phyloP scores from a whole-genome alignment of 2,888 invertebrate species.

The Drepanosiphum platanoidis region DNA sequence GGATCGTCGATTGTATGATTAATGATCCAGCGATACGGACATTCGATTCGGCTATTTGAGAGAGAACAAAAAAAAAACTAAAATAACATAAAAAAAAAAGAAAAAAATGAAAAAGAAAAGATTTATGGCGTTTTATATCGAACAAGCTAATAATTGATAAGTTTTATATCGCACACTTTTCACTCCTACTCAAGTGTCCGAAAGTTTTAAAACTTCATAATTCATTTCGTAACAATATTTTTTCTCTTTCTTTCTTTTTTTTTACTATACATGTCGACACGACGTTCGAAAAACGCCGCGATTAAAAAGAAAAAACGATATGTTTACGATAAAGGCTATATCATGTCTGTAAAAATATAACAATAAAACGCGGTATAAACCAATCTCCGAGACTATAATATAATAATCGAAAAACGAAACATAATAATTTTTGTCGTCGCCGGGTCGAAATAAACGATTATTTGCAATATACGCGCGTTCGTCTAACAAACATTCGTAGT shows the following conservation, averaged over 20 bases:
- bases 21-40: conserved; percentile 46
- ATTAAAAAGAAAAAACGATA: conserved; percentile 26
- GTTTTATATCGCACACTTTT: background rate
- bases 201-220: background rate
- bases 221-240: conserved; percentile 29
- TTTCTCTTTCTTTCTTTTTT: no score
- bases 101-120: conserved; percentile 18
- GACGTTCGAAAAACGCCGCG: conserved; percentile 19
- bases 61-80: background rate
- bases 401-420: no score
- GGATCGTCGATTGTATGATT: conserved; percentile 36
- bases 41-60: conserved; percentile 34
- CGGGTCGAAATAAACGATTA: no score
- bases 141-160: conserved; percentile 26
- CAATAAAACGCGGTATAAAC: no score
- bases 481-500: no score
- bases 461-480: no score
- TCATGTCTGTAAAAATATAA: background rate
- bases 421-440: no score
- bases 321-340: background rate
- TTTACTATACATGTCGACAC: no score
- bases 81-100: background rate
- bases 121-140: conserved; percentile 38
- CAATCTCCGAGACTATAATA: no score
- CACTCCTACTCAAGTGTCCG: no score